Percentiles rank a stretch among this genome's conserved stretches.
phyloP scores from a whole-genome alignment of 2,113 vertebrate genomes.

The Ifrita kowaldi region DNA sequence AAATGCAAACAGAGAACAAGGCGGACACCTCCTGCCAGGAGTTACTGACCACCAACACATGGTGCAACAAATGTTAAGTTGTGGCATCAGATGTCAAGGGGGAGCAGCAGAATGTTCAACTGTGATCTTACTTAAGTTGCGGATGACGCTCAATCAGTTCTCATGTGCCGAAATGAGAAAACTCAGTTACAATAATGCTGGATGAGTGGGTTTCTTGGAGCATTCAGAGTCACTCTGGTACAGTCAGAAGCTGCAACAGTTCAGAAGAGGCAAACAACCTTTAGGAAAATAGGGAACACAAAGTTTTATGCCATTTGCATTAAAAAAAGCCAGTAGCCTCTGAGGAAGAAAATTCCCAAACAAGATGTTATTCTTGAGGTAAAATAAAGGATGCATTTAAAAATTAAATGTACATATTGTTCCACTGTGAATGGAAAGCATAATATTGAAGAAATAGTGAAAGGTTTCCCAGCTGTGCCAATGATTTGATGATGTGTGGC shows the following conservation, averaged over 20 bases:
- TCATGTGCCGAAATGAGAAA: not conserved
- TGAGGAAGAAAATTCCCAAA: not conserved
- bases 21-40: not conserved
- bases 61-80: conserved; percentile 50
- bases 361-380: not conserved
- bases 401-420: not conserved
- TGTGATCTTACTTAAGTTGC: not conserved
- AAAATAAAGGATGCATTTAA: not conserved
- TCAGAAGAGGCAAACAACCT: not conserved
- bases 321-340: not conserved
- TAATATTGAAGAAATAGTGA: not conserved
- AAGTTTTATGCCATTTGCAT: not conserved
- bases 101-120: not conserved
- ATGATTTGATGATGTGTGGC: not conserved
- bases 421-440: not conserved
- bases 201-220: not conserved
- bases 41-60: conserved; percentile 56
- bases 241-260: not conserved
- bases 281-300: not conserved
- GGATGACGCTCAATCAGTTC: not conserved
- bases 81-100: conserved; percentile 19
- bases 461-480: not conserved
- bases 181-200: not conserved
- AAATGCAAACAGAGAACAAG: conserved; percentile 9
- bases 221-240: not conserved